Conservation (phyloP, 2,888 invertebrate genomes). For the Diabrotica balteata region DNA sequence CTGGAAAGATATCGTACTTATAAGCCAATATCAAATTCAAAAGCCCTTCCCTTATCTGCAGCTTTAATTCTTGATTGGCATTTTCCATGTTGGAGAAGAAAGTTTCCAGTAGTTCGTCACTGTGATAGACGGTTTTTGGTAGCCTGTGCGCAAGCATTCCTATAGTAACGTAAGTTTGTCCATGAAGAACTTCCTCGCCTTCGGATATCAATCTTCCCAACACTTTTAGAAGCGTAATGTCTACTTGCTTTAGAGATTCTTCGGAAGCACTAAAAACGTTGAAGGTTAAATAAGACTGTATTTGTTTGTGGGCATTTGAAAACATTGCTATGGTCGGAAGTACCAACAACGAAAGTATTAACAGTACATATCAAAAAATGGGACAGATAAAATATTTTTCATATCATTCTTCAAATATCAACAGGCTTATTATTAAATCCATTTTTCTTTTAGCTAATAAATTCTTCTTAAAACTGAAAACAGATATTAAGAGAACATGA, state of each 20-base stretch:
- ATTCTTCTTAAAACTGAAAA: too few species aligned
- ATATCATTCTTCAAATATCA: too few species aligned
- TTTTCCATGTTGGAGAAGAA: slow-evolving; percentile 63
- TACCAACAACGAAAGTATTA: too few species aligned
- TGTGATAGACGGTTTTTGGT: slow-evolving; percentile 71
- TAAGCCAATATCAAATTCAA: slow-evolving; percentile 55
- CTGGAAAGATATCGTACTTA: slow-evolving; percentile 52
- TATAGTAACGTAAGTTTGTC: slow-evolving; percentile 78
- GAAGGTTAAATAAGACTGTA: too few species aligned
- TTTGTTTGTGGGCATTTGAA: too few species aligned
- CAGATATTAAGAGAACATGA: too few species aligned
- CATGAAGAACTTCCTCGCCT: slow-evolving; percentile 68
- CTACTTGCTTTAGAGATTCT: slow-evolving; percentile 69
- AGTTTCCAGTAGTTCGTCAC: slow-evolving; percentile 66
- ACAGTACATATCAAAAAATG: too few species aligned
- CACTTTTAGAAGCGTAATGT: slow-evolving; percentile 76
- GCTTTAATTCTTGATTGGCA: slow-evolving; percentile 56
- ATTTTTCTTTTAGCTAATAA: too few species aligned
- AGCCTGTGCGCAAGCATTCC: slow-evolving; percentile 72
- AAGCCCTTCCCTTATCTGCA: slow-evolving; percentile 58
- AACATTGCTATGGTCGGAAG: too few species aligned
- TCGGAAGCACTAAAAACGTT: slow-evolving; percentile 65
- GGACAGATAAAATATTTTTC: too few species aligned
- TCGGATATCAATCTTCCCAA: slow-evolving; percentile 75
- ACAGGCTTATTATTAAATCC: too few species aligned